Percentiles rank a stretch among this genome's conserved stretches.
Conservation (phyloP, 2,797 vertebrate species). For the Pogonophryne albipinna region DNA sequence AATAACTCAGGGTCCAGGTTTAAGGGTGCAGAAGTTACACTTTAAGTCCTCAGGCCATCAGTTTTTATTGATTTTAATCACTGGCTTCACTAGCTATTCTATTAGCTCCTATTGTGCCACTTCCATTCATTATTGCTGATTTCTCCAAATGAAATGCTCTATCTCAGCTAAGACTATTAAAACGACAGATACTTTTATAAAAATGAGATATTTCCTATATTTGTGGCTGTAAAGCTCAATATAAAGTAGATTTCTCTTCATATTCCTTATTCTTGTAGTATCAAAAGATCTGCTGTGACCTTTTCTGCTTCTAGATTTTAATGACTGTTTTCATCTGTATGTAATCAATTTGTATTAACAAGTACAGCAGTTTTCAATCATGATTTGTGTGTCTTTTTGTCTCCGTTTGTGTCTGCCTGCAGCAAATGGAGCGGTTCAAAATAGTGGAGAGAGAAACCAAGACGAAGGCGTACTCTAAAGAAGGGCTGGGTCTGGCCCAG, state of each 20-base stretch:
- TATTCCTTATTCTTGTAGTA: background rate
- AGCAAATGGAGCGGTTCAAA: conserved; percentile 98
- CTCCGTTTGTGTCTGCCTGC: conserved; percentile 13
- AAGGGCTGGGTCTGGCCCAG: conserved; percentile 92
- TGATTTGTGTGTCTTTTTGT: background rate
- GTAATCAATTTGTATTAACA: background rate
- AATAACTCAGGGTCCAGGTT: too few species aligned
- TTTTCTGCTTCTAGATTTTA: background rate
- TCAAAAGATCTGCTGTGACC: background rate
- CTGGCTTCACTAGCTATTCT: background rate
- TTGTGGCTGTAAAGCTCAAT: background rate
- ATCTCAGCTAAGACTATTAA: background rate
- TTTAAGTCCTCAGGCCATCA: background rate
- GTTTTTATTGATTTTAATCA: background rate
- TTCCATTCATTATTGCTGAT: background rate
- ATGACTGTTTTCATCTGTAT: background rate
- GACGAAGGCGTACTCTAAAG: conserved; percentile 96
- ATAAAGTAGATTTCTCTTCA: background rate
- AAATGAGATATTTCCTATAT: background rate
- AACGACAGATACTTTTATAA: background rate
- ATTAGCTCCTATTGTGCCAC: conserved; percentile 4
- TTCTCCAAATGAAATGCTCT: background rate
- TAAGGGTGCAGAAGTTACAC: too few species aligned
- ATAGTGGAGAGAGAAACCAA: conserved; percentile 94
- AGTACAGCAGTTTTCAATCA: background rate